A percentile compares a stretch with the other conserved stretches of the same genome.
These are phyloP conservation scores for Xerus rutilus DNA, from an alignment of 2,797 vertebrate genomes.

Conservation along the genomic window DNA sequence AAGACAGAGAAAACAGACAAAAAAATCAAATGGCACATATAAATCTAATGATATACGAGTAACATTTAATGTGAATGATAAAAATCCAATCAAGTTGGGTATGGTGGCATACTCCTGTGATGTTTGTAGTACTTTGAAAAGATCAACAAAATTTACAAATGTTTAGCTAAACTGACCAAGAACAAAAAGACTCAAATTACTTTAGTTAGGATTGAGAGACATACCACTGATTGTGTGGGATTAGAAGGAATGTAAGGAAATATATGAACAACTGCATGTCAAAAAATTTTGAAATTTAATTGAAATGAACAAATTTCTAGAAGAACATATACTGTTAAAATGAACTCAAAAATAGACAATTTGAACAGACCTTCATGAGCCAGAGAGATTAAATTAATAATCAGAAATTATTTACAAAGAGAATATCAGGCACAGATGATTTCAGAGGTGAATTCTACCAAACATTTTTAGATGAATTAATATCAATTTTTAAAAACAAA, in stretches of 20 bases:
- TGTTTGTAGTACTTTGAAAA: neutral
- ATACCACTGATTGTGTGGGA: neutral
- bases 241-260: neutral
- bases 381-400: neutral
- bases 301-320: neutral
- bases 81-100: too few species aligned
- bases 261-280: neutral
- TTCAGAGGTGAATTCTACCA: neutral
- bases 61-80: too few species aligned
- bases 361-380: neutral
- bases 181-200: neutral
- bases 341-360: neutral
- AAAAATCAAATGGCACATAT: too few species aligned
- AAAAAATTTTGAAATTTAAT: neutral
- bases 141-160: neutral
- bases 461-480: neutral
- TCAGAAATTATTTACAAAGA: neutral
- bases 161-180: neutral
- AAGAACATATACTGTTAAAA: neutral
- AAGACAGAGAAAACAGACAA: too few species aligned
- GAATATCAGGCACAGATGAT: neutral
- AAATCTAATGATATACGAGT: too few species aligned
- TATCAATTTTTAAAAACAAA: neutral
- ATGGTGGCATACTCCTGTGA: too few species aligned
- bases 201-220: neutral